Percentiles rank a stretch among this genome's conserved stretches.
phyloP scores from a whole-genome alignment of 2,888 invertebrate species.

The Hirtodrosophila confusa region DNA sequence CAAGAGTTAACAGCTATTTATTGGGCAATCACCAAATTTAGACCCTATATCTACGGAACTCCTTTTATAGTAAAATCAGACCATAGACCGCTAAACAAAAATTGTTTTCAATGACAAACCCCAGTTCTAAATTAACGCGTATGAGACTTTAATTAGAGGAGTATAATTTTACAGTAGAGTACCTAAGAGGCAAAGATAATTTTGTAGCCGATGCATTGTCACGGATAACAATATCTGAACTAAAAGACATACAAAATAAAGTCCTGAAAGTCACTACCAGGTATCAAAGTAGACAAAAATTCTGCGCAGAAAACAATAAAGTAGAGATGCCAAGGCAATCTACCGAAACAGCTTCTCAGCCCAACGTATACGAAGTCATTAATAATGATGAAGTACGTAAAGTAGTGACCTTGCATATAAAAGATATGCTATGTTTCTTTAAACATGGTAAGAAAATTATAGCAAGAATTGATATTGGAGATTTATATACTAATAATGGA shows the following conservation, averaged over 20 bases:
- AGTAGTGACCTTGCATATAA: background rate
- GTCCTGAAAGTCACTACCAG: background rate
- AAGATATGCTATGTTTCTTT: constrained; percentile 5
- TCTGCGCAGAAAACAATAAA: constrained; percentile 1
- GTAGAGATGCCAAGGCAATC: background rate
- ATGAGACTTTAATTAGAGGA: too few species aligned
- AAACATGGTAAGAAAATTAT: constrained; percentile 14
- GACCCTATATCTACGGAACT: constrained; percentile 12
- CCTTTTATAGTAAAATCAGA: background rate
- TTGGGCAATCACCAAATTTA: constrained; percentile 4
- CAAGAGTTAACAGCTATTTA: constrained; percentile 16
- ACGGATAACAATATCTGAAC: too few species aligned
- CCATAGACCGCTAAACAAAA: constrained; percentile 10
- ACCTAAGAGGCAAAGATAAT: too few species aligned
- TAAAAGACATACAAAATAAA: too few species aligned
- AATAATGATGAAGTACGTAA: constrained; percentile 10
- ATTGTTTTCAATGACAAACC: too few species aligned
- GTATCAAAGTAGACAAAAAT: constrained; percentile 2
- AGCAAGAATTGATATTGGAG: constrained; percentile 12
- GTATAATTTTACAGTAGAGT: too few species aligned
- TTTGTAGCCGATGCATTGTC: too few species aligned
- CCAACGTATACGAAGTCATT: background rate
- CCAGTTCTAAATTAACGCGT: too few species aligned
- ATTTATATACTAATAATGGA: constrained; percentile 27
- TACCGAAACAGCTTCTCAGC: background rate